Percentiles rank a stretch among this genome's conserved stretches.
phyloP scores from a whole-genome alignment of 2,797 vertebrate species.

The Aplochiton taeniatus region DNA sequence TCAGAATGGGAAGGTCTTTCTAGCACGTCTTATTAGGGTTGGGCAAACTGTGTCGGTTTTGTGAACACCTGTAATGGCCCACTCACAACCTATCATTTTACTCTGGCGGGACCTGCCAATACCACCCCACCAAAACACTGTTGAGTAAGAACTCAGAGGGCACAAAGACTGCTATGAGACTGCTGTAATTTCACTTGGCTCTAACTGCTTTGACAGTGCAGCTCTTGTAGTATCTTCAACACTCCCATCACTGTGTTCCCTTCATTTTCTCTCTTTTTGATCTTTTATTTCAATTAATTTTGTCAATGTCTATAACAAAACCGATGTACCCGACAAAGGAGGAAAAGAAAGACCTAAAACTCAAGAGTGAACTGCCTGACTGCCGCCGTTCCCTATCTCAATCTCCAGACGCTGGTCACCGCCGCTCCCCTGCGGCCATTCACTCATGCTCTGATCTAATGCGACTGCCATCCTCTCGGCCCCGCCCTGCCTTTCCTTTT shows the following conservation, averaged over 20 bases:
- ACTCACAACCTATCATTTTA: neutral
- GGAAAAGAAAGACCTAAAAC: neutral
- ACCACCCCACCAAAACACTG: neutral
- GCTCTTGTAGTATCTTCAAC: too few relatives aligned
- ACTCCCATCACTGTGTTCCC: too few relatives aligned
- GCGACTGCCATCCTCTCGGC: conserved; percentile 18
- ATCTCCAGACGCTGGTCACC: neutral
- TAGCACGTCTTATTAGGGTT: too few relatives aligned
- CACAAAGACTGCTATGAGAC: neutral
- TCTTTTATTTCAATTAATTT: too few relatives aligned
- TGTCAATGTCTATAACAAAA: neutral
- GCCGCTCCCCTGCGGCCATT: conserved; percentile 1
- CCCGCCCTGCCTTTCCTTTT: neutral
- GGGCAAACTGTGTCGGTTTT: too few relatives aligned
- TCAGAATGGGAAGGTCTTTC: too few relatives aligned
- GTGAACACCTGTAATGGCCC: neutral
- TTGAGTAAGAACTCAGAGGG: neutral
- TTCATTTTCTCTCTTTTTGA: too few relatives aligned
- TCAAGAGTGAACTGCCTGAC: conserved; percentile 9
- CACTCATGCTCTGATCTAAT: conserved; percentile 27
- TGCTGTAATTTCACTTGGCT: neutral
- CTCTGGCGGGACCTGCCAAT: neutral
- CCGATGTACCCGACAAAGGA: neutral
- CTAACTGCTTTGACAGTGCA: neutral
- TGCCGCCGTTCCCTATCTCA: conserved; percentile 21